Evolutionary conservation across 2,888 invertebrate species (phyloP).

Genomic region (Acleris sparsana): DNA sequence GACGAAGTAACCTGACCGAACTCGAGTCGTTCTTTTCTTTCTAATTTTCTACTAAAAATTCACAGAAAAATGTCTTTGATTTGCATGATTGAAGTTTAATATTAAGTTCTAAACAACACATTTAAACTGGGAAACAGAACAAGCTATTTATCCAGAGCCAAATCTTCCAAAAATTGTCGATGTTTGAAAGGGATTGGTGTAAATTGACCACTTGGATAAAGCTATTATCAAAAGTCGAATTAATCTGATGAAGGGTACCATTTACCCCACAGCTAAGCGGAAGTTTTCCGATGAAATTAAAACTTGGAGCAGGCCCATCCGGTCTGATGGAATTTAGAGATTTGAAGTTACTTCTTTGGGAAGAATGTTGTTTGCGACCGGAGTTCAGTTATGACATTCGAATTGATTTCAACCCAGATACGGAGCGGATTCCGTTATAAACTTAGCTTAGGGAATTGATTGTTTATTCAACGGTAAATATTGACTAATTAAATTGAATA

Average conservation of each 20-base stretch:
- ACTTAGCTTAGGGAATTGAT: background rate
- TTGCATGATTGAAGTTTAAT: no score
- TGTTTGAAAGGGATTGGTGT: conserved; percentile 32
- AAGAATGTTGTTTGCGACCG: conserved; percentile 23
- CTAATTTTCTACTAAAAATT: no score
- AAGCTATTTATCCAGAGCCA: background rate
- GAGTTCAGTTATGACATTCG: conserved; percentile 7
- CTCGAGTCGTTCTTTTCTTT: no score
- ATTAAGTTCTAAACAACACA: no score
- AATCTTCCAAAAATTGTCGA: conserved; percentile 6
- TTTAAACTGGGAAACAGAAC: no score
- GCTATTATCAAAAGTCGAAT: conserved; percentile 50
- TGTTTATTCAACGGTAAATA: background rate
- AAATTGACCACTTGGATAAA: conserved; percentile 39
- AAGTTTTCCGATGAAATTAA: conserved; percentile 55
- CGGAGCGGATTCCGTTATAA: background rate
- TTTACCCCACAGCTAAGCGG: conserved; percentile 41
- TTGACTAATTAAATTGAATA: background rate
- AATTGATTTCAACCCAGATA: conserved; percentile 10
- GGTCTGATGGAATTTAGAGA: conserved; percentile 41
- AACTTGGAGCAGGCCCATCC: conserved; percentile 45
- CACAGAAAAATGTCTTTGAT: no score
- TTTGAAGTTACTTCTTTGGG: conserved; percentile 21
- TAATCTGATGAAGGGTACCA: conserved; percentile 52
- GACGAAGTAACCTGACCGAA: no score